phyloP scores from a whole-genome alignment of 2,113 vertebrate genomes.

The Percopsis transmontana region DNA sequence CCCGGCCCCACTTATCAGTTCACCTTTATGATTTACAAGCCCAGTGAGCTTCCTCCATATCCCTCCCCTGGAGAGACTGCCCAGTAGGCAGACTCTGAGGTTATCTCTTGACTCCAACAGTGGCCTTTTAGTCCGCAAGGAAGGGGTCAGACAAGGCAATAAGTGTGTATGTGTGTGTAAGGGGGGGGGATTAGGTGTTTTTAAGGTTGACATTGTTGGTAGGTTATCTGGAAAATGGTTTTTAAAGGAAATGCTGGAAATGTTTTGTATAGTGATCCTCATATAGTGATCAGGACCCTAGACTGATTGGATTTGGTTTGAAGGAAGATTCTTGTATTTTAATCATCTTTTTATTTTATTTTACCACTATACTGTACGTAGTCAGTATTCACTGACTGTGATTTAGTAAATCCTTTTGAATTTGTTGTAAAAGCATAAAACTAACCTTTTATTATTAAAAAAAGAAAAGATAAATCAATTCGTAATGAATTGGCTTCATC shows the following conservation, averaged over 20 bases:
- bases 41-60: constrained; percentile 15
- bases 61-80: constrained; percentile 1
- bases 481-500: too few species aligned
- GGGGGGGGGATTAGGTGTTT: neutral
- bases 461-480: too few species aligned
- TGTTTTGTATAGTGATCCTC: neutral
- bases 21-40: constrained; percentile 57
- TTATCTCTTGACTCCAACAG: constrained; percentile 26
- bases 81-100: constrained; percentile 10
- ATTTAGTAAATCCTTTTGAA: too few species aligned
- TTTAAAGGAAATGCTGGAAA: neutral
- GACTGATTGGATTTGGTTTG: too few species aligned
- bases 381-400: too few species aligned
- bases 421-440: too few species aligned
- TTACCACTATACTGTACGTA: too few species aligned
- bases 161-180: neutral
- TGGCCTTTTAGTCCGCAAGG: neutral
- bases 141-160: neutral
- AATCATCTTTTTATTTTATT: too few species aligned
- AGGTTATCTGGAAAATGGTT: constrained; percentile 1
- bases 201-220: neutral
- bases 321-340: too few species aligned
- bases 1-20: constrained; percentile 45
- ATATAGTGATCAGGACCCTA: too few species aligned
- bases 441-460: too few species aligned